Evolutionary conservation across 2,888 invertebrate genomes (phyloP).

Genomic region (Drosophila niveifrons): DNA sequence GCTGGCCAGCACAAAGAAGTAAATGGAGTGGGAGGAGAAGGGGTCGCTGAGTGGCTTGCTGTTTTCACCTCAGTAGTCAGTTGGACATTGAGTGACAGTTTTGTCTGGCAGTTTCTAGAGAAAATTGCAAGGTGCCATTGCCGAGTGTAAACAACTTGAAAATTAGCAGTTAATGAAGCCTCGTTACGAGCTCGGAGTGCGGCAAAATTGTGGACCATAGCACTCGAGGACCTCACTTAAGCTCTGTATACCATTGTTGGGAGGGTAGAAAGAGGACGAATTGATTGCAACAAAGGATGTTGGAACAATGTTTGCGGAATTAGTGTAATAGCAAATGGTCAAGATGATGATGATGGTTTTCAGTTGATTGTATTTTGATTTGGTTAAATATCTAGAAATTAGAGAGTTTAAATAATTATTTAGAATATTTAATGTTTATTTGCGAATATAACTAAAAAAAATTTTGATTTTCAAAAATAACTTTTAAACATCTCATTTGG

Average conservation of each 20-base stretch:
- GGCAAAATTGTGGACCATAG: neutral
- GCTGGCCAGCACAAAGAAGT: neutral
- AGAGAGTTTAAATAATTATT: neutral
- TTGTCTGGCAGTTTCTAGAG: conserved; percentile 48
- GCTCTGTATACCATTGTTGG: conserved; percentile 37
- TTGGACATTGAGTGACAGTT: conserved; percentile 72
- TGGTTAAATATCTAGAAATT: neutral
- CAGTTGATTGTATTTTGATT: conserved; percentile 49
- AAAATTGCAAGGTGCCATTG: conserved; percentile 61
- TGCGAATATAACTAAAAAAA: neutral
- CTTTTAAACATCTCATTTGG: neutral
- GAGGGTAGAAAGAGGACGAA: conserved; percentile 18
- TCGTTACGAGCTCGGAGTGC: conserved; percentile 52
- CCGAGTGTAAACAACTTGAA: conserved; percentile 78
- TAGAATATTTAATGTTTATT: no score
- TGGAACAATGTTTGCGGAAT: conserved; percentile 70
- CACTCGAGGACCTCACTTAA: conserved; percentile 15
- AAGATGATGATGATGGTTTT: conserved; percentile 39
- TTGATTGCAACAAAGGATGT: conserved; percentile 67
- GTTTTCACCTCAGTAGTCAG: conserved; percentile 56
- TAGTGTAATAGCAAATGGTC: conserved; percentile 61
- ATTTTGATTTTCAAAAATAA: neutral
- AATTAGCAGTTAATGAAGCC: conserved; percentile 79
- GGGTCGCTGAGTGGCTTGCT: conserved; percentile 33
- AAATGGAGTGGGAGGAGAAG: neutral